Evolutionary conservation across 64 coral and sea anemone species (phyloP).

Genomic region (Porites australiensis): DNA sequence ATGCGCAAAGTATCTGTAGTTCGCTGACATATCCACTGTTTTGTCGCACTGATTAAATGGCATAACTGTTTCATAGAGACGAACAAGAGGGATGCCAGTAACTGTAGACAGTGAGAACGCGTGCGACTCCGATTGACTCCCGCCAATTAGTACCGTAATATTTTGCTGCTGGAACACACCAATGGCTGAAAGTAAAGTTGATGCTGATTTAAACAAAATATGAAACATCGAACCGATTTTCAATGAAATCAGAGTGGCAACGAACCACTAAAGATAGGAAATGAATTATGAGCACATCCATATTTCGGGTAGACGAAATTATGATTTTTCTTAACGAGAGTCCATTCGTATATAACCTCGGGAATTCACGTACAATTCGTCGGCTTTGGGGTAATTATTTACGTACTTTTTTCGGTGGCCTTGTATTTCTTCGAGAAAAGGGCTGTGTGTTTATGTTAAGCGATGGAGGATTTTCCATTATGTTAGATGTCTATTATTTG

Average conservation of each 20-base stretch:
- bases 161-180: background rate
- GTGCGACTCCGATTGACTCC: background rate
- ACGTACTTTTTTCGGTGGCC: too few relatives aligned
- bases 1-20: slow-evolving; percentile 8
- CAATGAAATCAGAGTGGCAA: background rate
- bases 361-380: too few relatives aligned
- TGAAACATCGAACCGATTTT: background rate
- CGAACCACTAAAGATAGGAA: background rate
- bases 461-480: too few relatives aligned
- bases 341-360: too few relatives aligned
- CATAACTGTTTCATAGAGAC: background rate
- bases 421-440: too few relatives aligned
- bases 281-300: too few relatives aligned
- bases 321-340: too few relatives aligned
- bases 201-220: too few relatives aligned
- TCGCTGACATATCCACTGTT: slow-evolving; percentile 10
- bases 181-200: background rate
- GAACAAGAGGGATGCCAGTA: background rate
- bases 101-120: slow-evolving; percentile 7
- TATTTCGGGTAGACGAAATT: too few relatives aligned
- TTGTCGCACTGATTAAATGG: background rate
- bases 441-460: too few relatives aligned
- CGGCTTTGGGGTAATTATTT: too few relatives aligned
- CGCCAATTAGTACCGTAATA: background rate
- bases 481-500: too few relatives aligned